Conservation (phyloP, 64 coral and sea anemone species). For the Montipora capricornis region DNA sequence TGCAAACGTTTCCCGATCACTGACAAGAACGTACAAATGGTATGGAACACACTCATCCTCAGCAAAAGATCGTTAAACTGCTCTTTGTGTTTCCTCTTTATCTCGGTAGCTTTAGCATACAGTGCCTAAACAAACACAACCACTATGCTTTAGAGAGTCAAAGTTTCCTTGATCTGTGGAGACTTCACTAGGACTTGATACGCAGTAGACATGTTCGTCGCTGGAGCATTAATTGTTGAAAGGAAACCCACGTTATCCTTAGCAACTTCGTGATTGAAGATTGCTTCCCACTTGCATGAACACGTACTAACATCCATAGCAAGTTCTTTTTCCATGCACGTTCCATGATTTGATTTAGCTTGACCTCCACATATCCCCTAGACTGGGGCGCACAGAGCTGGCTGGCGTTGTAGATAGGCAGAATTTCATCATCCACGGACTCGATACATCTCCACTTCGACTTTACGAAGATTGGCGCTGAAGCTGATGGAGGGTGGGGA, state of each 20-base stretch:
- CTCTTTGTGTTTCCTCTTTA: constrained; percentile 47
- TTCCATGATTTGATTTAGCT: background rate
- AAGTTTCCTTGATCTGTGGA: constrained; percentile 20
- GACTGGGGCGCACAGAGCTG: constrained; percentile 14
- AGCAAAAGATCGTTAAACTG: constrained; percentile 39
- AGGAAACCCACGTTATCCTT: constrained; percentile 51
- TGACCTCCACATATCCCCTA: constrained; percentile 43
- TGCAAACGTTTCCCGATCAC: constrained; percentile 41
- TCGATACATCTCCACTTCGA: constrained; percentile 54
- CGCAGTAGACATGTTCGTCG: too few relatives aligned
- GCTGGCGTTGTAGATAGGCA: constrained; percentile 29
- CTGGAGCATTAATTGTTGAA: too few relatives aligned
- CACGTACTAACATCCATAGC: constrained; percentile 38
- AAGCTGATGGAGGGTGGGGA: background rate
- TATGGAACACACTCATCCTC: constrained; percentile 28
- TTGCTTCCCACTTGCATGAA: constrained; percentile 28
- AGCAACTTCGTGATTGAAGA: too few relatives aligned
- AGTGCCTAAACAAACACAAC: too few relatives aligned
- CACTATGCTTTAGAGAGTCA: background rate
- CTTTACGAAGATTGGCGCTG: background rate
- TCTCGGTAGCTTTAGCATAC: background rate
- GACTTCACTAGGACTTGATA: background rate
- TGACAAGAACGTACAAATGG: constrained; percentile 50
- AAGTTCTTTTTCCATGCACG: constrained; percentile 32
- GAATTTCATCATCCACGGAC: background rate